phyloP scores from a whole-genome alignment of 2,888 invertebrate species.

The Apantesis nais region DNA sequence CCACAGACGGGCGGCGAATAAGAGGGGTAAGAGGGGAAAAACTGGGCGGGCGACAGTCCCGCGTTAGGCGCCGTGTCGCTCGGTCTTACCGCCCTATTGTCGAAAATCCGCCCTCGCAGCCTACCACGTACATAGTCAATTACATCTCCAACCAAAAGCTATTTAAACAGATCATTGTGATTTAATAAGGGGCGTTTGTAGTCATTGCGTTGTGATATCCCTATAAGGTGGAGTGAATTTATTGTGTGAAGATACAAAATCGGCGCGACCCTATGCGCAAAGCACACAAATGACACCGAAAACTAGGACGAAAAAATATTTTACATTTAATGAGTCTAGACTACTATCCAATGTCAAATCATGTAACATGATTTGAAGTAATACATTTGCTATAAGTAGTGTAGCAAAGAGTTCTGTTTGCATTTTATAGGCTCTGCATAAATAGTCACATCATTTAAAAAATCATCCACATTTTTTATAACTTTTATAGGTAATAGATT shows the following conservation, averaged over 20 bases:
- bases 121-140: conserved; percentile 42
- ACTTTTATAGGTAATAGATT: not conserved
- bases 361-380: not conserved
- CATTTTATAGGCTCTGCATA: not conserved
- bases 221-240: conserved; percentile 54
- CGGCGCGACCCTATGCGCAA: conserved; percentile 83
- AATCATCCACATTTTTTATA: not conserved
- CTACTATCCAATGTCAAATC: not conserved
- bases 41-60: conserved; percentile 78
- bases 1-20: conserved; percentile 60
- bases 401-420: not conserved
- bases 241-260: conserved; percentile 63
- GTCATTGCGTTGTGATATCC: conserved; percentile 25
- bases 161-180: conserved; percentile 31
- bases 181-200: conserved; percentile 25
- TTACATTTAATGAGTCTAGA: conserved; percentile 30
- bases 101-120: conserved; percentile 55
- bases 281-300: conserved; percentile 68
- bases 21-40: conserved; percentile 59
- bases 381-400: not conserved
- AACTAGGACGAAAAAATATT: conserved; percentile 63
- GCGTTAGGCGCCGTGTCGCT: conserved; percentile 80
- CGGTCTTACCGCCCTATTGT: conserved; percentile 67
- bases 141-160: conserved; percentile 26
- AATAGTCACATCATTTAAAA: not conserved